Evolutionary conservation across 2,113 vertebrate species (phyloP).

Genomic region (Formicarius rufipectus): DNA sequence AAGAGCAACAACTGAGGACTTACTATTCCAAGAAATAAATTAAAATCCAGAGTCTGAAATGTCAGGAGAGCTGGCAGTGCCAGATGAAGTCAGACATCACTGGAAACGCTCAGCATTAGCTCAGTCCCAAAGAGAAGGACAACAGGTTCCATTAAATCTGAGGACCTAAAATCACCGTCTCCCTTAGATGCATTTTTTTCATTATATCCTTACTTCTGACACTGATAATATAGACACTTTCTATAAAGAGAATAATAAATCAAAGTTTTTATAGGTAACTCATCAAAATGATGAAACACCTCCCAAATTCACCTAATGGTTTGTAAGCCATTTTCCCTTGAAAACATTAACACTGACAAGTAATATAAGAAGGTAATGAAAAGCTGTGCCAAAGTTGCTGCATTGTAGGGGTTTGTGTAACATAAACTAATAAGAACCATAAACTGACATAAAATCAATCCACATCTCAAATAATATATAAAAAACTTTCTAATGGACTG

Average conservation of each 20-base stretch:
- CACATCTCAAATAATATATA: not conserved
- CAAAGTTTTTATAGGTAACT: not conserved
- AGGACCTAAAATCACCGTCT: not conserved
- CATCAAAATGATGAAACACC: not conserved
- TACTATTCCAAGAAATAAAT: slow-evolving; percentile 51
- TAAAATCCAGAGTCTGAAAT: not conserved
- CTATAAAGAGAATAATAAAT: not conserved
- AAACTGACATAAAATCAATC: not conserved
- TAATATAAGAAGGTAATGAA: not conserved
- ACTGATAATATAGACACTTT: not conserved
- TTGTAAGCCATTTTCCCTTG: not conserved
- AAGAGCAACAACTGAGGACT: slow-evolving; percentile 41
- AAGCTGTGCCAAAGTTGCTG: not conserved
- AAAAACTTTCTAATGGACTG: not conserved
- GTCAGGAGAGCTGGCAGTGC: not conserved
- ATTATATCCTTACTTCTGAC: not conserved
- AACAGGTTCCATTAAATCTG: not conserved
- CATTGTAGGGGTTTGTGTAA: not conserved
- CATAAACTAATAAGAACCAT: not conserved
- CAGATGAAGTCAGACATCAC: slow-evolving; percentile 19
- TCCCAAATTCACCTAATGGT: not conserved
- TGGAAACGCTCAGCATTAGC: not conserved
- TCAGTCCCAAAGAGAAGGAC: not conserved
- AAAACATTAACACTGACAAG: not conserved
- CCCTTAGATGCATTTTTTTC: not conserved